Base-by-base conservation (phyloP, 2,888 invertebrate species). In the Pantelozetes paolii region DNA sequence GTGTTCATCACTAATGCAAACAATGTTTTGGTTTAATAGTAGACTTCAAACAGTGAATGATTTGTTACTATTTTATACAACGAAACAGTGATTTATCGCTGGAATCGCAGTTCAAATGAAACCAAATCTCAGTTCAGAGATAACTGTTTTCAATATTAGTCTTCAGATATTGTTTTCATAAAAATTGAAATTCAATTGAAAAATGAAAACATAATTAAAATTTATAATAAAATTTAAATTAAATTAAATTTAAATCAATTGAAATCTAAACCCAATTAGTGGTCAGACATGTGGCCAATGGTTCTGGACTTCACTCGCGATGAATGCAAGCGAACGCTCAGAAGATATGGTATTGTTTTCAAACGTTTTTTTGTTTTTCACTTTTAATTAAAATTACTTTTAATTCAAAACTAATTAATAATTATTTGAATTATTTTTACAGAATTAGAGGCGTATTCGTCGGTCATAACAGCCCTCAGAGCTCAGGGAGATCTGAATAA, bases 381-480 rank as follows among this genome's bases (percentile, higher is more conserved):
- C 45, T 67, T 73, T 75, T 75, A 67, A 62, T 72, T 36, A 36
- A 36, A 36, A 5, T 36, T 9, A 36, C 9, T 36, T 28, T 28
- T 30, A 40, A 74, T 59, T 15, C 30, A 42, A 28, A 32, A 26
- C 30, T 26, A 23, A 62, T 74, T 67, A n/a, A 26, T 70, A 8
- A 54, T 54, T 54, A 23, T 71, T 71, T 45, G 26, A 40, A 45
- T 72, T 74, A 75, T 70, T 72, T 42, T 85, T 86, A 74, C 82
- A 93, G 93, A 95, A 86, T 84, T 95, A 82, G 93, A 94, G 85
- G 92, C 94, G 78, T 95, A 94, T 86, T 89, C 91, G 80, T 89
- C 89, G 83, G 87, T 94, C 83, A 88, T 95, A 76, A 90, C 91
- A 81, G 94, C 92, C 79, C 88, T 95, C 82, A 88, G 95, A 84